Percentiles rank a stretch among this genome's conserved stretches.
These are phyloP conservation scores for Chrysocyon brachyurus DNA, from an alignment of 2,797 vertebrate genomes.

Conservation along the genomic window DNA sequence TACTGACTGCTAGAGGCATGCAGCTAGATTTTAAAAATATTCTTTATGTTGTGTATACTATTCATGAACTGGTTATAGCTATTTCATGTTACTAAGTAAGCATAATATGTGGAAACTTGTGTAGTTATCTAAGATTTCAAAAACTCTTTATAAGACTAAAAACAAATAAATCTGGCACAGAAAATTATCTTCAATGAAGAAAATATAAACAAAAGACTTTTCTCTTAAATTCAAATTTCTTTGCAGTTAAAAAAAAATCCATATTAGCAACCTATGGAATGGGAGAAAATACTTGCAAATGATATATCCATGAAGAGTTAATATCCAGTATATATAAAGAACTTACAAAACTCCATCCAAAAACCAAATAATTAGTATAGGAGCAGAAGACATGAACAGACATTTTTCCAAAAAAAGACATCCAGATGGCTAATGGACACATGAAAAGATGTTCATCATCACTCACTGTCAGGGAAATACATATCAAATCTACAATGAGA, in stretches of 20 bases:
- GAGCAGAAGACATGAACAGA: neutral
- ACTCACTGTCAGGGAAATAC: neutral
- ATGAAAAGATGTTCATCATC: neutral
- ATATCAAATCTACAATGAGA: neutral
- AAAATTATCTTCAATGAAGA: conserved; percentile 37
- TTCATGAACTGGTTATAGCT: neutral
- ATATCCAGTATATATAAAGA: neutral
- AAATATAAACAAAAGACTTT: conserved; percentile 18
- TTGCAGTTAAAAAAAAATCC: neutral
- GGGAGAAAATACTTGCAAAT: neutral
- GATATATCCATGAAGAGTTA: neutral
- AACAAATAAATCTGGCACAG: neutral
- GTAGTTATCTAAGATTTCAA: neutral
- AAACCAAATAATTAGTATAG: neutral
- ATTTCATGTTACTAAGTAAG: neutral
- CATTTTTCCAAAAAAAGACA: too few species aligned
- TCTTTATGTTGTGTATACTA: neutral
- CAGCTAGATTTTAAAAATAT: neutral
- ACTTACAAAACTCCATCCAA: neutral
- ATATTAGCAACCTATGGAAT: neutral
- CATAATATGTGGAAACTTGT: neutral
- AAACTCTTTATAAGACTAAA: neutral
- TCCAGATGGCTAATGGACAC: neutral
- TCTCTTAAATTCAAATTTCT: neutral
- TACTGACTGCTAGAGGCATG: neutral